Evolutionary conservation across 2,888 invertebrate species (phyloP), one percentile per base, ranked within the genome.

Genomic region (Gandaritis pyraliata): DNA sequence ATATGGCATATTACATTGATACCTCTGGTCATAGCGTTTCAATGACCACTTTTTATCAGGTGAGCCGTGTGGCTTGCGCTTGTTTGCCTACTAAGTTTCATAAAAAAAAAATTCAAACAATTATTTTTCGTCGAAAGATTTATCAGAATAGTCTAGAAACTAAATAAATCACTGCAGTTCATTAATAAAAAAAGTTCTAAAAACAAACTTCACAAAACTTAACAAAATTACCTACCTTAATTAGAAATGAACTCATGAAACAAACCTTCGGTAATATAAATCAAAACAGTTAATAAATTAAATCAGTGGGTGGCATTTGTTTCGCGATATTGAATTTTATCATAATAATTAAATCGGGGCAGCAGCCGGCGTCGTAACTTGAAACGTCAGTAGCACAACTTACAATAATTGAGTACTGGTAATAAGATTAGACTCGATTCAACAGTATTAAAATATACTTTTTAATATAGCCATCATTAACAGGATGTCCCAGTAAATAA

Each of bases 231-330:
- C 18, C 18, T 47, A 58, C 33, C 41, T 61, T 54, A 54, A 62
- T 62, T 54, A 47, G 46, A 55, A 65, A 63, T 61, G 50, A 50
- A 56, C 50, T 58, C 56, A 36, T 48, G 16, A 60, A 61, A 60
- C 51, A 58, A 61, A 41, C 55, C 61, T 62, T 59, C 54, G 48
- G 54, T 63, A 66, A 63, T 65, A 66, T 68, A 68, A 70, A 64
- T 65, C 61, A 68, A 65, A 64, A 54, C 64, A 60, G 70, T 66
- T 63, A 61, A 68, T 70, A 70, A 70, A 70, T 68, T 63, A 68
- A 63, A 66, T 65, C 61, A 64, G 55, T 60, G 57, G 58, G 58
- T 55, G 55, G 57, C 68, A 63, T 66, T 70, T 63, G 65, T 61
- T 64, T 61, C 46, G 43, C 53, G 52, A 66, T 68, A 68, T 66